These are phyloP conservation scores for Macrotrachela quadricornifera DNA, from an alignment of 1,140 invertebrate genomes.

Conservation along the genomic window DNA sequence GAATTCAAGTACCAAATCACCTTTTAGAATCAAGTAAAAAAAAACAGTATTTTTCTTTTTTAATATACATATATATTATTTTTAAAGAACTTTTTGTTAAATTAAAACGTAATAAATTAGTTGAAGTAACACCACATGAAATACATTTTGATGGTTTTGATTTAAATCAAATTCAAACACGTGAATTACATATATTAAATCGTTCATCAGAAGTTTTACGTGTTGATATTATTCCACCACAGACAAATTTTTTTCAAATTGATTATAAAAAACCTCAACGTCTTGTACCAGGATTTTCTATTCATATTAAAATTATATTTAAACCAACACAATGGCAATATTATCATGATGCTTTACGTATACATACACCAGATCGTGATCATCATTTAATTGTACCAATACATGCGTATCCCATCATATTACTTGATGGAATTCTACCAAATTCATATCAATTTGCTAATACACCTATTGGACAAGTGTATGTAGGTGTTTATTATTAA, in stretches of 20 bases:
- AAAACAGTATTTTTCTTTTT: background rate
- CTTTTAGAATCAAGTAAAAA: constrained; percentile 26
- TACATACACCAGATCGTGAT: constrained; percentile 16
- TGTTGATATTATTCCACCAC: constrained; percentile 28
- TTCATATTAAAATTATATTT: constrained; percentile 26
- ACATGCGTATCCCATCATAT: constrained; percentile 29
- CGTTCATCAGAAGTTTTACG: constrained; percentile 23
- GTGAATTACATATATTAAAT: constrained; percentile 19
- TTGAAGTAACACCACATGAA: constrained; percentile 20
- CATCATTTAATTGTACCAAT: constrained; percentile 28
- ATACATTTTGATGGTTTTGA: constrained; percentile 28
- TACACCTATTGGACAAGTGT: constrained; percentile 25
- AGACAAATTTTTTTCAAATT: constrained; percentile 26
- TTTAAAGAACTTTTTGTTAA: constrained; percentile 25
- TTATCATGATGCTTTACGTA: constrained; percentile 29
- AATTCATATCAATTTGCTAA: constrained; percentile 19
- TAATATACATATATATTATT: background rate
- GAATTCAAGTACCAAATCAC: constrained; percentile 20
- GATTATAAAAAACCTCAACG: constrained; percentile 21
- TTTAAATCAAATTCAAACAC: constrained; percentile 17
- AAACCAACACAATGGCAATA: constrained; percentile 28
- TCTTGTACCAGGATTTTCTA: constrained; percentile 3
- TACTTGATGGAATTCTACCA: constrained; percentile 22
- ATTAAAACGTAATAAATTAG: constrained; percentile 20
- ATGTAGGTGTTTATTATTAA: constrained; percentile 7